phyloP scores from a whole-genome alignment of 2,797 vertebrate species.

The Siniperca obscura region DNA sequence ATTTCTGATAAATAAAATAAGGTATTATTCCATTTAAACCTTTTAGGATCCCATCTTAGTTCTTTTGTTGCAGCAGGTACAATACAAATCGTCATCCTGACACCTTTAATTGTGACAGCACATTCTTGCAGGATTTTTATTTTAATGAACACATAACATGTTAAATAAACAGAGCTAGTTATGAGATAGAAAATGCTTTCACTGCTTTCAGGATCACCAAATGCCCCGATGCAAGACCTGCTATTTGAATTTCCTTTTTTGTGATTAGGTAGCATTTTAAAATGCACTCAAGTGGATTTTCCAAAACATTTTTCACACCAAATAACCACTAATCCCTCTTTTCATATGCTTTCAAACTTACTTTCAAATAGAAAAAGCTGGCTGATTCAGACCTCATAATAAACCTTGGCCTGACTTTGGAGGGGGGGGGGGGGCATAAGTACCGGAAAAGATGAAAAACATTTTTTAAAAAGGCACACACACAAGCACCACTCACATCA shows the following conservation, averaged over 20 bases:
- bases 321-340: slow-evolving; percentile 69
- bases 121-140: neutral
- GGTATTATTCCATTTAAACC: neutral
- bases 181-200: slow-evolving; percentile 39
- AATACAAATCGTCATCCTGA: slow-evolving; percentile 19
- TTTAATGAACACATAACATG: slow-evolving; percentile 37
- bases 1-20: neutral
- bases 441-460: slow-evolving; percentile 56
- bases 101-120: slow-evolving; percentile 24
- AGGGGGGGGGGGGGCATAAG: slow-evolving; percentile 13
- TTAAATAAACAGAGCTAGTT: slow-evolving; percentile 15
- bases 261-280: slow-evolving; percentile 42
- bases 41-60: neutral
- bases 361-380: slow-evolving; percentile 60
- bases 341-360: slow-evolving; percentile 68
- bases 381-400: slow-evolving; percentile 60
- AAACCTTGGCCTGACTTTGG: slow-evolving; percentile 66
- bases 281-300: slow-evolving; percentile 65
- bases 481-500: slow-evolving; percentile 22
- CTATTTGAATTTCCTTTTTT: slow-evolving; percentile 42
- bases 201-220: slow-evolving; percentile 3
- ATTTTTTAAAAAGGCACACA: slow-evolving; percentile 26
- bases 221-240: slow-evolving; percentile 28
- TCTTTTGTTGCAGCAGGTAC: neutral
- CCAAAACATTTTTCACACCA: slow-evolving; percentile 61